A percentile compares a stretch with the other conserved stretches of the same genome.
Evolutionary conservation across 1,140 invertebrate genomes (phyloP).

Genomic region (Drosophila pseudoobscura): DNA sequence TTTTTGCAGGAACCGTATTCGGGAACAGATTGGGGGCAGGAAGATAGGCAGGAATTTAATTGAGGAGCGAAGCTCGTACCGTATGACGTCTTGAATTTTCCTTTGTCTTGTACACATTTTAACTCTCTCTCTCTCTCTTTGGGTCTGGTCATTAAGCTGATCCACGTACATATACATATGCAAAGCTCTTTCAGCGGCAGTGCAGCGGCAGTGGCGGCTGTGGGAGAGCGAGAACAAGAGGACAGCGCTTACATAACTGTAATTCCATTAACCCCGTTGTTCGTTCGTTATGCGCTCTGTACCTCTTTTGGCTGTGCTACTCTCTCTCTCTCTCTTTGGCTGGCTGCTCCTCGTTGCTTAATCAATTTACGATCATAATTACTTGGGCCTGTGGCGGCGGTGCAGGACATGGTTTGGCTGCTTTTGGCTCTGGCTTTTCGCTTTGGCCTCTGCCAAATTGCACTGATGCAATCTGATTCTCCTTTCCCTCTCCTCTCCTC

Average conservation of each 20-base stretch:
- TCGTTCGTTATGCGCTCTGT: conserved; percentile 39
- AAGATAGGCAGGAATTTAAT: no score
- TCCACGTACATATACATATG: neutral
- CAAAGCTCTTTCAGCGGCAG: neutral
- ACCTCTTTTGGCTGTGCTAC: conserved; percentile 1
- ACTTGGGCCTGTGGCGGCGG: conserved; percentile 61
- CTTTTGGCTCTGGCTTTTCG: conserved; percentile 38
- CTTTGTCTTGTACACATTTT: no score
- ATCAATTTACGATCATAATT: conserved; percentile 80
- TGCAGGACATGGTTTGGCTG: conserved; percentile 29
- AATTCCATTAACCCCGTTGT: conserved; percentile 58
- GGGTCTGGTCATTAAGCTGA: conserved; percentile 2
- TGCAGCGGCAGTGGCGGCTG: neutral
- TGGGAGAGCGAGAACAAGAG: neutral
- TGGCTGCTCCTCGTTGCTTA: conserved; percentile 39
- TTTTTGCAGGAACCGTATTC: no score
- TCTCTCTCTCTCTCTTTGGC: neutral
- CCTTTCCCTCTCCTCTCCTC: neutral
- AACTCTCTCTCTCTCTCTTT: no score
- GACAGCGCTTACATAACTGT: conserved; percentile 49
- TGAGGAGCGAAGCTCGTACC: no score
- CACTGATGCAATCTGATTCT: conserved; percentile 58
- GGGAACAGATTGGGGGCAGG: no score
- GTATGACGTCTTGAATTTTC: no score
- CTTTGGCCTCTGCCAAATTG: conserved; percentile 46